phyloP scores from a whole-genome alignment of 1,140 invertebrate species.

The Neotoxoptera formosana region DNA sequence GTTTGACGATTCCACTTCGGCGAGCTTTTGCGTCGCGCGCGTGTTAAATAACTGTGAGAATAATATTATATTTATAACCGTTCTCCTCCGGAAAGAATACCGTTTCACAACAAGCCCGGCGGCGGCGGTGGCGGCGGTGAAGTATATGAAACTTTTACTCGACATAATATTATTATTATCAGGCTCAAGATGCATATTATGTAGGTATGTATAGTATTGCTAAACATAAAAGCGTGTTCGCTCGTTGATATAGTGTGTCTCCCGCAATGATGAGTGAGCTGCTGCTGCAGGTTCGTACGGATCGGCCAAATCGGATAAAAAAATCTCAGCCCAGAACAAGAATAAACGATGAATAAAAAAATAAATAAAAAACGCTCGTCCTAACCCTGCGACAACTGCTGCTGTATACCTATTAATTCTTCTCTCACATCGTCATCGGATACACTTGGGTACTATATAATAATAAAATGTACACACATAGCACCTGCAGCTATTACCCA shows the following conservation, averaged over 20 bases:
- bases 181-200: too few species aligned
- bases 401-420: neutral
- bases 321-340: neutral
- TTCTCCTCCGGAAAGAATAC: neutral
- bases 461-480: neutral
- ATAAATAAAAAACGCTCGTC: neutral
- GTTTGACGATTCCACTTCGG: slow-evolving; percentile 43
- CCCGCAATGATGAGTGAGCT: neutral
- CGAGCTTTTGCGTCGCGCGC: slow-evolving; percentile 9
- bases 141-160: neutral
- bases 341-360: neutral
- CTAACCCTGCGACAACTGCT: neutral
- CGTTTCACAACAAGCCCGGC: neutral
- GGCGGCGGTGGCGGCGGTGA: too few species aligned
- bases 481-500: neutral
- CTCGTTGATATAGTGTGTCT: neutral
- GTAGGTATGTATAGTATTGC: neutral
- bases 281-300: neutral
- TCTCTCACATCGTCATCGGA: neutral
- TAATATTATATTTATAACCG: neutral
- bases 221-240: too few species aligned
- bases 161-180: neutral
- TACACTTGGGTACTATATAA: neutral
- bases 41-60: slow-evolving; percentile 35
- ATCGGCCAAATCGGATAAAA: neutral